Base-by-base conservation (phyloP, 2,797 vertebrate genomes). In the Neosalanx taihuensis region DNA sequence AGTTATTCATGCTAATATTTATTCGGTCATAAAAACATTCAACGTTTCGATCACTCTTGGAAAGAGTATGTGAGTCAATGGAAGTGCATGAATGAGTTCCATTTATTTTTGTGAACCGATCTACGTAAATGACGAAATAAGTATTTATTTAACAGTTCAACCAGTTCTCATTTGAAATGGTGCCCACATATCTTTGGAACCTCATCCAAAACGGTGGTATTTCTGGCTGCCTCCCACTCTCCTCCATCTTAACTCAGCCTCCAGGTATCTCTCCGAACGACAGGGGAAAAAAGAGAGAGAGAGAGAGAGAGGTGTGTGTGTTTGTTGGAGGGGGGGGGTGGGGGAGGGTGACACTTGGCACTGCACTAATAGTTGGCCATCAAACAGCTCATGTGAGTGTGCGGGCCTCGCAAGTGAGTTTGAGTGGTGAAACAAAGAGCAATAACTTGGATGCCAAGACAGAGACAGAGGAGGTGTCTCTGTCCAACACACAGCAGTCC, bases 311-410 rank as follows among this genome's bases (percentile, higher is more conserved):
- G n/a, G 3, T 9, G 41, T 46, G 41, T 46, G 41, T 46, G 41
- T 46, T 46, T 46, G 41, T 13, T 46, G 1, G 5, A 30, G 62
- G 5, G n/a, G 7, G n/a, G 18, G 31, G n/a, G 33, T 26, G 33
- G 10, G 35, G n/a, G 18, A 18, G 33, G 33, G 6, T 18, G 71
- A 77, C 83, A 79, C 82, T 57, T 71, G 77, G 75, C 64, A 66
- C 70, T 78, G 78, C 76, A 79, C 77, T 78, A 87, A 83, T 82
- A 86, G 76, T 84, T 83, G 81, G 79, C 77, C 33, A 77, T 76
- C 78, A 77, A 80, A 80, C 68, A 26, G 49, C 58, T 46, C 79
- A 78, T 83, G 81, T 80, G 81, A 71, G 69, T 75, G 74, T 76
- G 66, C 72, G 63, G 29, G 5, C 37, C 49, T 63, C 12, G 74